A percentile compares a stretch with the other conserved stretches of the same genome.
Conservation (phyloP, 2,113 vertebrate species). For the Dendrocopos noguchii region DNA sequence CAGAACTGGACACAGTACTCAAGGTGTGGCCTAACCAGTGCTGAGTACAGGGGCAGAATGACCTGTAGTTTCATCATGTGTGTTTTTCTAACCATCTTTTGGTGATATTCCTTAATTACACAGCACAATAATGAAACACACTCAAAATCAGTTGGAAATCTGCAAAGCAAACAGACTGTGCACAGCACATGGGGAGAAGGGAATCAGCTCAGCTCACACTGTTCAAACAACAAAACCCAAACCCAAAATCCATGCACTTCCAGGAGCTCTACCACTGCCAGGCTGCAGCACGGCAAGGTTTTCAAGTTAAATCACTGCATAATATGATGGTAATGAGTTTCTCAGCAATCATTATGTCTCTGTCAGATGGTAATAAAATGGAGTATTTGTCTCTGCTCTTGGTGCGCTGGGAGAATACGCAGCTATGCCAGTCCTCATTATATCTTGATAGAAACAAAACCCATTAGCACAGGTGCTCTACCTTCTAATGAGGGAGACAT, state of each 20-base stretch:
- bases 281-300: slow-evolving; percentile 38
- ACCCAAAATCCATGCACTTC: background rate
- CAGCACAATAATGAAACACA: background rate
- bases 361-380: slow-evolving; percentile 77
- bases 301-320: slow-evolving; percentile 75
- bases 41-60: no score
- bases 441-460: slow-evolving; percentile 73
- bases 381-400: slow-evolving; percentile 68
- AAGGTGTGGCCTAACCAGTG: no score
- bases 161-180: background rate
- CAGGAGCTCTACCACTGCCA: background rate
- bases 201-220: background rate
- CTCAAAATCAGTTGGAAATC: background rate
- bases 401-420: slow-evolving; percentile 56
- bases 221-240: background rate
- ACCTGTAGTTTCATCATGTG: background rate
- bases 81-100: background rate
- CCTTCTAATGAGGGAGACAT: slow-evolving; percentile 73
- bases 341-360: slow-evolving; percentile 76
- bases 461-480: slow-evolving; percentile 73
- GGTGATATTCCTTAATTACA: slow-evolving; percentile 7
- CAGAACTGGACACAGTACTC: no score
- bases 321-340: slow-evolving; percentile 77
- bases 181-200: background rate
- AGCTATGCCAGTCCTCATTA: slow-evolving; percentile 77